These are phyloP conservation scores for Epinephelus fuscoguttatus DNA, from an alignment of 2,113 vertebrate genomes.

Conservation along the genomic window DNA sequence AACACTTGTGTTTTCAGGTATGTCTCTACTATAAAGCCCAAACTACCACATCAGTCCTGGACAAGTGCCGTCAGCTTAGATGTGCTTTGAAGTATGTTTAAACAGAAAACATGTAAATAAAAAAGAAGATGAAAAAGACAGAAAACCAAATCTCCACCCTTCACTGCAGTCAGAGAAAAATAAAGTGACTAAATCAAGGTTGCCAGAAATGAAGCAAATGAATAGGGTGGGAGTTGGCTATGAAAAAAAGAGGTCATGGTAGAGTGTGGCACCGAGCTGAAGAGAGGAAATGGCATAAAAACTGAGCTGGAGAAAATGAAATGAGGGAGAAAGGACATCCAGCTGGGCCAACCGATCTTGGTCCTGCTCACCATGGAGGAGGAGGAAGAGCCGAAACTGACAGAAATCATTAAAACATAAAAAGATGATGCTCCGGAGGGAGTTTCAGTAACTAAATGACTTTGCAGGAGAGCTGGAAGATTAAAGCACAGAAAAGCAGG, in stretches of 20 bases:
- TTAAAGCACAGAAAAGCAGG: background rate
- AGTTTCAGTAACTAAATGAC: background rate
- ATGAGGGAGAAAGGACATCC: background rate
- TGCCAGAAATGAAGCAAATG: background rate
- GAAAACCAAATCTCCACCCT: background rate
- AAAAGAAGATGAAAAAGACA: background rate
- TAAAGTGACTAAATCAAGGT: background rate
- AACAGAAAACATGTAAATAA: background rate
- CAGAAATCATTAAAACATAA: background rate
- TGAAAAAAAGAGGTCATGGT: background rate
- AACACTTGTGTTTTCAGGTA: too few species aligned
- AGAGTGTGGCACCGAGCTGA: background rate
- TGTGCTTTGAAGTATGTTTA: background rate
- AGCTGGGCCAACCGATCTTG: background rate
- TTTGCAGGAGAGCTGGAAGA: slow-evolving; percentile 7
- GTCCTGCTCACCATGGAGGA: background rate
- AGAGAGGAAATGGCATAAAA: background rate
- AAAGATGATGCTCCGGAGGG: background rate
- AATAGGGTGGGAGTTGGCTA: background rate
- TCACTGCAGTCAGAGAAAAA: background rate
- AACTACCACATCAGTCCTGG: background rate
- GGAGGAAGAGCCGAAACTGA: background rate
- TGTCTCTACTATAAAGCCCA: too few species aligned
- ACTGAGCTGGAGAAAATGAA: background rate
- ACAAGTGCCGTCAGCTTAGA: too few species aligned